Evolutionary conservation across 2,113 vertebrate genomes (phyloP), one percentile per base, ranked within the genome.

Genomic region (Pangasianodon gigas): DNA sequence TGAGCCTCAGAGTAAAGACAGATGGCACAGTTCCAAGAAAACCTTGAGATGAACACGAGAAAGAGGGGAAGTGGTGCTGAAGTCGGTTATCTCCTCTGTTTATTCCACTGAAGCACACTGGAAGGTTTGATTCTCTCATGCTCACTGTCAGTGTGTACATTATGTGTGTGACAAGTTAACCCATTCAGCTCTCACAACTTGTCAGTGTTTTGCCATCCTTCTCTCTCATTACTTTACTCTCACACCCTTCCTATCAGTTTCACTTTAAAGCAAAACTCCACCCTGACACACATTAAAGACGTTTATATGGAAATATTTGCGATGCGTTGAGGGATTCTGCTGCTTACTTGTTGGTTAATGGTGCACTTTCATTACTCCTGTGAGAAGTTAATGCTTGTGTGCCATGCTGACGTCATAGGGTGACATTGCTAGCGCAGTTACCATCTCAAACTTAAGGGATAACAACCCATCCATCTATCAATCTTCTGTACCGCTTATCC

Each of bases 11-110:
- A 67, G 87, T 58, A 6, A 51, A 87, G 79, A 54, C n/a, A 65
- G 7, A 85, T 60, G 82, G 65, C 81, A 58, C 79, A 41, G 41
- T 89, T 89, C 88, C 67, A 89, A 60, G 88, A 89, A 89, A 74
- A 88, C 41, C 32, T 79, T 65, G 46, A 11, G 46, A 10, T 2
- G 9, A 11, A 82, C 52, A 71, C 16, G n/a, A 83, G 62, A 71
- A 54, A 46, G 41, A 48, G 71, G 88, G 81, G 88, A 84, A 84
- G 88, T 60, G 88, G 67, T 71, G 16, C 21, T 71, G 16, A 41
- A 58, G 88, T 71, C n/a, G 44, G 86, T 88, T 67, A 65, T 51
- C 74, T 11, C 26, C 37, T 7, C 69, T 14, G 51, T 58, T 24
- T 14, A 51, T 41, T 86, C 44, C 26, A 71, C 67, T 37, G 32